Evolutionary conservation across 2,113 vertebrate species (phyloP).

Genomic region (Passer montanus): DNA sequence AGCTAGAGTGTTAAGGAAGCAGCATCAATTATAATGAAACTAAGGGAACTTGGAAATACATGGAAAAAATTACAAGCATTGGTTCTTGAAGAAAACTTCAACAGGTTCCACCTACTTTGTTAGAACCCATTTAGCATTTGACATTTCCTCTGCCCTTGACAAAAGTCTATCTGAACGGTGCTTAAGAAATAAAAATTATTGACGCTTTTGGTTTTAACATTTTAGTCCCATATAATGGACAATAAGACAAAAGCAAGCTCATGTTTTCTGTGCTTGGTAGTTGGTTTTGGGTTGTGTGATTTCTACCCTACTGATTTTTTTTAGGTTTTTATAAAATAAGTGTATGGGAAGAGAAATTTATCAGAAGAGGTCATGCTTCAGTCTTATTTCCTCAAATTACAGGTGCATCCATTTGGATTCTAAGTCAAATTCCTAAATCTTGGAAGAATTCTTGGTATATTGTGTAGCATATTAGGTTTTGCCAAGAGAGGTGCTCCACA

Average conservation of each 20-base stretch:
- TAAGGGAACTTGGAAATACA: background rate
- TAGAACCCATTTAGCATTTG: background rate
- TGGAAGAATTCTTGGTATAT: background rate
- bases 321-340: background rate
- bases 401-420: background rate
- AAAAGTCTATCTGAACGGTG: background rate
- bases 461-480: background rate
- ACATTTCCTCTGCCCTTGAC: background rate
- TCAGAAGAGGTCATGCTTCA: background rate
- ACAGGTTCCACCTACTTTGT: background rate
- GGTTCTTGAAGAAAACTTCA: background rate
- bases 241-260: background rate
- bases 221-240: background rate
- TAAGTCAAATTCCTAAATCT: background rate
- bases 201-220: background rate
- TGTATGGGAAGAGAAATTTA: background rate
- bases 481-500: background rate
- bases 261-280: background rate
- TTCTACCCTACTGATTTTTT: background rate
- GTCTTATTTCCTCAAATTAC: background rate
- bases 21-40: background rate
- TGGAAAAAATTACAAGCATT: background rate
- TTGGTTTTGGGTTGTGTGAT: background rate
- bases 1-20: background rate
- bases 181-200: background rate